Evolutionary conservation across 2,113 vertebrate genomes (phyloP).

Genomic region (Lophochroa leadbeateri): DNA sequence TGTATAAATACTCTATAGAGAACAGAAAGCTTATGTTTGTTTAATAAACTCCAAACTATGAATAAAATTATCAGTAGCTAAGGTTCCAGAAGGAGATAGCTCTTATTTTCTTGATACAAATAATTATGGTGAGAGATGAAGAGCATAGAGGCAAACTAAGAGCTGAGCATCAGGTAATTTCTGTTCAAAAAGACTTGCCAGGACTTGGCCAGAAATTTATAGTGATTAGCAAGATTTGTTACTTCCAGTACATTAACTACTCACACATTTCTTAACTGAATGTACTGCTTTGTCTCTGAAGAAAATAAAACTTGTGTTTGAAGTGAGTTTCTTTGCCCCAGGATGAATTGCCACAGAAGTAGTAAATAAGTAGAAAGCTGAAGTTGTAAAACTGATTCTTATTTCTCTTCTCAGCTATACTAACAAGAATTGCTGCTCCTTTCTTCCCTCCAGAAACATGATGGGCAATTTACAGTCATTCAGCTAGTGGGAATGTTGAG

Average conservation of each 20-base stretch:
- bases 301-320: background rate
- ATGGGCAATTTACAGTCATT: constrained; percentile 97
- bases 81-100: background rate
- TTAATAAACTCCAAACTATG: background rate
- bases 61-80: background rate
- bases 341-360: background rate
- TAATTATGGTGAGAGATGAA: background rate
- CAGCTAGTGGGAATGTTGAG: constrained; percentile 97
- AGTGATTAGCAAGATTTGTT: background rate
- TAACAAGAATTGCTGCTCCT: constrained; percentile 54
- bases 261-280: background rate
- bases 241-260: background rate
- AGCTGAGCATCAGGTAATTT: background rate
- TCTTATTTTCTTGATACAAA: background rate
- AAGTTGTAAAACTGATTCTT: background rate
- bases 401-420: constrained; percentile 6
- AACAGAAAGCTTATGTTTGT: background rate
- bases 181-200: background rate
- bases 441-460: constrained; percentile 86
- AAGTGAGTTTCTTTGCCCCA: background rate
- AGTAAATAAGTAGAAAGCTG: background rate
- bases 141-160: background rate
- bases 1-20: background rate
- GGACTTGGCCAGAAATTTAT: background rate
- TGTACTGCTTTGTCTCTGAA: background rate